A percentile compares a stretch with the other conserved stretches of the same genome.
These are phyloP conservation scores for Popillia japonica DNA, from an alignment of 1,140 invertebrate genomes.

Conservation along the genomic window DNA sequence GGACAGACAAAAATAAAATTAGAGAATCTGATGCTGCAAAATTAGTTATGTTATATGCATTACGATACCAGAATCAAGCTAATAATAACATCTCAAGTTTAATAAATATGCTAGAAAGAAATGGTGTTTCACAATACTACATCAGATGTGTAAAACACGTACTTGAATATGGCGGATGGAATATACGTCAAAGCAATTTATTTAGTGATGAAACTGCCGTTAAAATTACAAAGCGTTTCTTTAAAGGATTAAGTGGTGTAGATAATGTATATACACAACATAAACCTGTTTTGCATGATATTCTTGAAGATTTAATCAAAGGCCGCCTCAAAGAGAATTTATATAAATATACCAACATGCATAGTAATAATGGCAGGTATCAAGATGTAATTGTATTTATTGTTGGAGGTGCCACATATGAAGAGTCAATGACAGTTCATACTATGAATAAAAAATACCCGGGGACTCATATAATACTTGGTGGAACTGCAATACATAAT, in stretches of 20 bases:
- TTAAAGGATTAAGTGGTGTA: conserved; percentile 91
- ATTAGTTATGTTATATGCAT: conserved; percentile 91
- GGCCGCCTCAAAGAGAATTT: conserved; percentile 82
- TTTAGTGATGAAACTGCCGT: conserved; percentile 88
- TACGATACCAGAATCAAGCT: conserved; percentile 90
- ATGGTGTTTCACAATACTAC: conserved; percentile 69
- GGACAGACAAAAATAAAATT: conserved; percentile 62
- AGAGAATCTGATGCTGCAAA: conserved; percentile 83
- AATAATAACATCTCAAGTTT: conserved; percentile 84
- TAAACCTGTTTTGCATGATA: conserved; percentile 84
- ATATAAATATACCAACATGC: conserved; percentile 82
- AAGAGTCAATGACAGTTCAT: conserved; percentile 90
- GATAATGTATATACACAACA: conserved; percentile 99
- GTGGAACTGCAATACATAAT: conserved; percentile 93
- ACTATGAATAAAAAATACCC: conserved; percentile 79
- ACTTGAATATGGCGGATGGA: conserved; percentile 82
- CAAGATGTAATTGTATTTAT: conserved; percentile 95
- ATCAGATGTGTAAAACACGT: conserved; percentile 73
- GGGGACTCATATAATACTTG: conserved; percentile 83
- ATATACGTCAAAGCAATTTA: conserved; percentile 80
- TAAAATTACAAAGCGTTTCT: conserved; percentile 90
- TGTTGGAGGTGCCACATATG: conserved; percentile 96
- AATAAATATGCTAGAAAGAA: conserved; percentile 75
- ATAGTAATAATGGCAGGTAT: conserved; percentile 66
- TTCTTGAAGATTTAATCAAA: conserved; percentile 88